A percentile compares a stretch with the other conserved stretches of the same genome.
These are phyloP conservation scores for Gila robusta DNA, from an alignment of 2,797 vertebrate species.

Conservation along the genomic window DNA sequence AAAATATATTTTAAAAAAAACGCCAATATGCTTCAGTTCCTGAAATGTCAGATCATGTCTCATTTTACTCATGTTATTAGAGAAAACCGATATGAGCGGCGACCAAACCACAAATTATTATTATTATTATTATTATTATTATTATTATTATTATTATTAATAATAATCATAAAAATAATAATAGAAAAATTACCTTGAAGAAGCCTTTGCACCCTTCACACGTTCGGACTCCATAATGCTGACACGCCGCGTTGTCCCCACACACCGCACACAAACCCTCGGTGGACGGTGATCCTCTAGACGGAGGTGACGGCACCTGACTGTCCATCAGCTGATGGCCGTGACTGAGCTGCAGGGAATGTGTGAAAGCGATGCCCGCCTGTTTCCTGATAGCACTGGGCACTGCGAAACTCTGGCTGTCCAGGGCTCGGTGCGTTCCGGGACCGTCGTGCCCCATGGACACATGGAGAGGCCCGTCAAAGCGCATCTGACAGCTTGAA, in stretches of 20 bases:
- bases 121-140: too few species aligned
- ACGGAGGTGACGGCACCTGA: constrained; percentile 94
- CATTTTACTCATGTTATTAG: not conserved
- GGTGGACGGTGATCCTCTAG: constrained; percentile 94
- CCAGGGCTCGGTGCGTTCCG: constrained; percentile 88
- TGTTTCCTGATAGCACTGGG: constrained; percentile 93
- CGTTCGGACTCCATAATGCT: constrained; percentile 97
- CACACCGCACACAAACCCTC: constrained; percentile 98
- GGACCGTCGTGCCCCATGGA: constrained; percentile 91
- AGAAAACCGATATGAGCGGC: too few species aligned
- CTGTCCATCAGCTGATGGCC: constrained; percentile 94
- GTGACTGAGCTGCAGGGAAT: constrained; percentile 93
- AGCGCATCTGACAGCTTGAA: constrained; percentile 99
- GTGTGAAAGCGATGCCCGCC: constrained; percentile 90
- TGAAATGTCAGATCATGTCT: not conserved
- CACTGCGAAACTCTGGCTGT: constrained; percentile 92
- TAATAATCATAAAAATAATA: not conserved
- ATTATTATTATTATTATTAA: too few species aligned
- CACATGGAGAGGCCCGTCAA: constrained; percentile 95
- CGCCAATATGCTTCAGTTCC: not conserved
- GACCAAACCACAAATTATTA: not conserved
- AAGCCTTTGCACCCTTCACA: constrained; percentile 99
- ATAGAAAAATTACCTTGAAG: constrained; percentile 86
- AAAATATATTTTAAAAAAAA: not conserved
- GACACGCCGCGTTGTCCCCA: constrained; percentile 97